phyloP scores from a whole-genome alignment of 2,888 invertebrate genomes.

The Chloromyia formosa region DNA sequence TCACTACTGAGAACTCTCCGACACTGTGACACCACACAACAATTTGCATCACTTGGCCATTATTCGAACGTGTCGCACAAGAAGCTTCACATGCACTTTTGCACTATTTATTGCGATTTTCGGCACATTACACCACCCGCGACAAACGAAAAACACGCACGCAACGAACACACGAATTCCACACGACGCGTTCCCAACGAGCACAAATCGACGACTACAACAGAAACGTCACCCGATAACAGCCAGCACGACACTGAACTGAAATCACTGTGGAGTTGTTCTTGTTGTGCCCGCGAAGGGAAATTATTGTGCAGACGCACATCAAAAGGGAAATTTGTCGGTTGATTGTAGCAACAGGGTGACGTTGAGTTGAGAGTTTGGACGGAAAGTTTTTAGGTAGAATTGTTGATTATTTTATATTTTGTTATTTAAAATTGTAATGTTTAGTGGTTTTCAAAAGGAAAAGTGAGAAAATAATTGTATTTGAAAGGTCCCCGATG shows the following conservation, averaged over 20 bases:
- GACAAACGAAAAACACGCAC: slow-evolving; percentile 3
- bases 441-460: too few species aligned
- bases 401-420: too few species aligned
- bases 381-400: too few species aligned
- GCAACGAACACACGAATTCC: not conserved
- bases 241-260: slow-evolving; percentile 46
- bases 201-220: slow-evolving; percentile 46
- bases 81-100: not conserved
- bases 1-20: not conserved
- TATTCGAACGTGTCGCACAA: not conserved
- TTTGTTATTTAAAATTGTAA: too few species aligned
- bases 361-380: too few species aligned
- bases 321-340: slow-evolving; percentile 1
- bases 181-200: slow-evolving; percentile 33
- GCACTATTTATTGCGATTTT: not conserved
- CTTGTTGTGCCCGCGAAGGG: not conserved
- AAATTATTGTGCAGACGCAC: slow-evolving; percentile 10
- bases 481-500: too few species aligned
- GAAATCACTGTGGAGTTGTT: slow-evolving; percentile 3
- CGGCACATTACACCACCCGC: slow-evolving; percentile 6
- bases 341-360: not conserved
- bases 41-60: not conserved
- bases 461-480: too few species aligned
- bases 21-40: not conserved
- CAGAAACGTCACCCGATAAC: slow-evolving; percentile 44